phyloP scores from a whole-genome alignment of 2,113 vertebrate genomes.

The Oncorhynchus mykiss region DNA sequence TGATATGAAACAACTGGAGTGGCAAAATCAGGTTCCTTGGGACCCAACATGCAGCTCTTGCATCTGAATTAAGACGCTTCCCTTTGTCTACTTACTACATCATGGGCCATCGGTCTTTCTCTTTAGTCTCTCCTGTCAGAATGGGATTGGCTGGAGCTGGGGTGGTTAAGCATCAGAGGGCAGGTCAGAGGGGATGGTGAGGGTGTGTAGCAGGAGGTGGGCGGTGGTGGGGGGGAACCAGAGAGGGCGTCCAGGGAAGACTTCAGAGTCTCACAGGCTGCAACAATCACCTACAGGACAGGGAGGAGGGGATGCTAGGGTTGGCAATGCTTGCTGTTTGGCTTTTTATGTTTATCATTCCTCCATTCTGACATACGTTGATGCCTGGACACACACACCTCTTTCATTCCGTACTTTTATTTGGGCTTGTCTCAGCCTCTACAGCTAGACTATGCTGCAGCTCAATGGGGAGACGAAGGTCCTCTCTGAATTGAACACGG shows the following conservation, averaged over 20 bases:
- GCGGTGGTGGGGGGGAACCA: slow-evolving; percentile 70
- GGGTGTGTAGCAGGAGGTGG: slow-evolving; percentile 79
- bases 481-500: slow-evolving; percentile 79
- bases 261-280: slow-evolving; percentile 82
- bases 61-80: background rate
- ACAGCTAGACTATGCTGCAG: slow-evolving; percentile 81
- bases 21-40: no score
- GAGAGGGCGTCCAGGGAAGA: slow-evolving; percentile 82
- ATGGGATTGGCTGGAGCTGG: slow-evolving; percentile 54
- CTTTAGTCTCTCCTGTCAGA: slow-evolving; percentile 53
- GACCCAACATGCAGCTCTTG: background rate
- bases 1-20: no score
- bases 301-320: no score
- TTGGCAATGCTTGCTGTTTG: no score
- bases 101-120: slow-evolving; percentile 88
- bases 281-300: background rate
- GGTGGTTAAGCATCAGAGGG: slow-evolving; percentile 46
- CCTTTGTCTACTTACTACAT: slow-evolving; percentile 69
- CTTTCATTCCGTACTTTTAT: slow-evolving; percentile 73
- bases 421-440: slow-evolving; percentile 85
- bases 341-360: no score
- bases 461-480: slow-evolving; percentile 82
- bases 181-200: slow-evolving; percentile 81
- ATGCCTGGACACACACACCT: no score
- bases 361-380: background rate